Conservation (phyloP, 2,113 vertebrate species). For the Agelaius tricolor region DNA sequence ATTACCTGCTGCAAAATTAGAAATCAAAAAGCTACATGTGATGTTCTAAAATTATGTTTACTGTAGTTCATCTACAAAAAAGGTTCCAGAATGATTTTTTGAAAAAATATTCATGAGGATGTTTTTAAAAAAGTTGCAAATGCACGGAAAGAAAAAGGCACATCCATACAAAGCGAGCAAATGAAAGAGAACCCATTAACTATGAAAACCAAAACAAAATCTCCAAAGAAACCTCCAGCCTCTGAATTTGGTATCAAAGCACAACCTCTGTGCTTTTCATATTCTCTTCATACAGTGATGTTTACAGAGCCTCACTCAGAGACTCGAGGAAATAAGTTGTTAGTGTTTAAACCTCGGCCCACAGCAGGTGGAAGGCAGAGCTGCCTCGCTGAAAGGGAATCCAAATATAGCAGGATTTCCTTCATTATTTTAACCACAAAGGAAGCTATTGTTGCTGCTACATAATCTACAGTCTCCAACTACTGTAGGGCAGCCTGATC, state of each 20-base stretch:
- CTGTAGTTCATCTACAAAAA: not conserved
- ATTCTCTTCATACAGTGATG: conserved; percentile 49
- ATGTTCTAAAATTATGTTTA: not conserved
- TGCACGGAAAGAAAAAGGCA: not conserved
- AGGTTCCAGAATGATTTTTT: not conserved
- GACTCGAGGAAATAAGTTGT: conserved; percentile 44
- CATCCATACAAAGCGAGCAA: rapidly evolving
- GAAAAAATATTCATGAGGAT: not conserved
- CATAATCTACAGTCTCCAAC: not conserved
- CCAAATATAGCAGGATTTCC: conserved; percentile 56
- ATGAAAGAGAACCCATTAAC: not conserved
- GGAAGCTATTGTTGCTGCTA: not conserved
- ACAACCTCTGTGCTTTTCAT: conserved; percentile 5
- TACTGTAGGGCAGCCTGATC: not conserved
- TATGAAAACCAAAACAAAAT: not conserved
- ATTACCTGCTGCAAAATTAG: not conserved
- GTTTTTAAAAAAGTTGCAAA: not conserved
- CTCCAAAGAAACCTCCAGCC: not conserved
- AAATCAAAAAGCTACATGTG: not conserved
- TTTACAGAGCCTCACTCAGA: conserved; percentile 45
- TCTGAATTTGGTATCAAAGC: conserved; percentile 42
- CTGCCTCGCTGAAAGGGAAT: conserved; percentile 4
- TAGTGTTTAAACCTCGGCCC: not conserved
- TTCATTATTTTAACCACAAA: conserved; percentile 35
- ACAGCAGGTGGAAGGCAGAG: conserved; percentile 46